Conservation (phyloP, 2,113 vertebrate genomes). For the Paramisgurnus dabryanus region DNA sequence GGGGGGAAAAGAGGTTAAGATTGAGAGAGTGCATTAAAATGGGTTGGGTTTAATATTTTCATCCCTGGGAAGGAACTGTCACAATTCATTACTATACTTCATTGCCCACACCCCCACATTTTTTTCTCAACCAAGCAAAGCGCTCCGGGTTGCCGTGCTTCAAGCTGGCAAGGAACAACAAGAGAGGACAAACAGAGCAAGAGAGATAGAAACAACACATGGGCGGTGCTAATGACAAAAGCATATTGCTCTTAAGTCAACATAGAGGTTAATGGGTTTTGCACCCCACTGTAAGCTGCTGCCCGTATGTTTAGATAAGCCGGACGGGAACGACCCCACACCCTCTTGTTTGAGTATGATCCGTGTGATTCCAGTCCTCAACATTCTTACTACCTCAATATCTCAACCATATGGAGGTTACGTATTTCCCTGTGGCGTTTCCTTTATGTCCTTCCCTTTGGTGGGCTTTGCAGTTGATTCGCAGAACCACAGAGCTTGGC, state of each 20-base stretch:
- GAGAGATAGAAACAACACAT: conserved; percentile 43
- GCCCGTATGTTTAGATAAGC: conserved; percentile 46
- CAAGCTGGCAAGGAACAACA: conserved; percentile 9
- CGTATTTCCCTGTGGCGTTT: neutral
- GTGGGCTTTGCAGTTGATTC: conserved; percentile 56
- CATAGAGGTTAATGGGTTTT: conserved; percentile 52
- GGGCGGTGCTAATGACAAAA: conserved; percentile 46
- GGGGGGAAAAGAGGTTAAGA: conserved; percentile 12
- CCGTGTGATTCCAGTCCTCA: conserved; percentile 32
- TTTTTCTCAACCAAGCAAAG: conserved; percentile 17
- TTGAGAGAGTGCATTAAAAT: conserved; percentile 57
- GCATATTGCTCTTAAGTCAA: conserved; percentile 58
- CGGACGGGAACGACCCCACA: conserved; percentile 46
- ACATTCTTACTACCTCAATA: neutral
- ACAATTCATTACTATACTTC: conserved; percentile 67
- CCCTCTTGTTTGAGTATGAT: conserved; percentile 31
- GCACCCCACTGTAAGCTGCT: conserved; percentile 60
- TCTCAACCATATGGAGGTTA: conserved; percentile 38
- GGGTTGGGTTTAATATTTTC: conserved; percentile 68
- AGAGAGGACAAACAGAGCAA: conserved; percentile 3
- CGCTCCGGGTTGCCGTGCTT: conserved; percentile 37
- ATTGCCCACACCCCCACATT: conserved; percentile 19
- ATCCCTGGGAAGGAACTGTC: conserved; percentile 64
- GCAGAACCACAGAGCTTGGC: conserved; percentile 56
- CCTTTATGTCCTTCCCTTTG: conserved; percentile 12